Conservation (phyloP, 92 coral and sea anemone species). For the Pocillopora grandis region DNA sequence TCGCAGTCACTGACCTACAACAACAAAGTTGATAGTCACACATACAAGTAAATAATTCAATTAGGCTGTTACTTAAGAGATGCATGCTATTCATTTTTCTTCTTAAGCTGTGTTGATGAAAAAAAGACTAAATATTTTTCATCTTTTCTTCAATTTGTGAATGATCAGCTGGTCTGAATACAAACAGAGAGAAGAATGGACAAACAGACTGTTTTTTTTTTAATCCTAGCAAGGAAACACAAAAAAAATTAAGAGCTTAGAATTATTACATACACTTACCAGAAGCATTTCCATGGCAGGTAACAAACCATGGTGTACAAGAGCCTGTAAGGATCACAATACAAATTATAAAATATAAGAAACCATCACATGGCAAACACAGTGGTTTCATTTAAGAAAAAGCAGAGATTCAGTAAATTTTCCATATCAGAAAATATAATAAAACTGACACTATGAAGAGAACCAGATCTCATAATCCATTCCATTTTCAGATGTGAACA, state of each 20-base stretch:
- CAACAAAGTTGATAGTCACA: neutral
- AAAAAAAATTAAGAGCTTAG: neutral
- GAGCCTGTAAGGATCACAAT: constrained; percentile 55
- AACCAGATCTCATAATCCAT: no score
- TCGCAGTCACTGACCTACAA: constrained; percentile 78
- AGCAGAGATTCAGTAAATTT: no score
- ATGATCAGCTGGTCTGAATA: no score
- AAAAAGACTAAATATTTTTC: no score
- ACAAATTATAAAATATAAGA: neutral
- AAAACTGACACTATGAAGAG: no score
- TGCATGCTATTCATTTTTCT: neutral
- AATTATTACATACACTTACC: constrained; percentile 55
- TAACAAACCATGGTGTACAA: constrained; percentile 85
- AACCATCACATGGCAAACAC: neutral
- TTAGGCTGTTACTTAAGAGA: neutral
- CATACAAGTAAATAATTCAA: neutral
- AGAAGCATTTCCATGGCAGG: constrained; percentile 88
- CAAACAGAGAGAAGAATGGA: no score
- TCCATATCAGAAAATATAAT: no score
- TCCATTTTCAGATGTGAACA: no score
- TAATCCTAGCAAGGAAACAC: neutral
- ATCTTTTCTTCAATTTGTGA: no score
- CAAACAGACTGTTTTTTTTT: no score
- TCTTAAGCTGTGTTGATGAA: no score
- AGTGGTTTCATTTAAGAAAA: neutral